phyloP scores from a whole-genome alignment of 2,888 invertebrate genomes.

The Cremastinae sp. region DNA sequence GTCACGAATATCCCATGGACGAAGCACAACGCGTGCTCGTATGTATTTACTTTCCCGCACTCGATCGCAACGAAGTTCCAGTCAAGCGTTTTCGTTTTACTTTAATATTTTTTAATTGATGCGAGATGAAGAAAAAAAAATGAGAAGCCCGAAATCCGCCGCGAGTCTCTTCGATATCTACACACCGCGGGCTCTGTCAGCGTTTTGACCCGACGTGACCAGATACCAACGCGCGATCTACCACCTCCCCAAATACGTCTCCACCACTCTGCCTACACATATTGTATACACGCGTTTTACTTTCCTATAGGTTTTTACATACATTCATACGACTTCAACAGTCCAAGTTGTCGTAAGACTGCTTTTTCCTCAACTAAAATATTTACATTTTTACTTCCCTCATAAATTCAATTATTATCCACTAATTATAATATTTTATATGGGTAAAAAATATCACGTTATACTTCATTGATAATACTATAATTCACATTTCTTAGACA shows the following conservation, averaged over 20 bases:
- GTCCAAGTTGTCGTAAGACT: no score
- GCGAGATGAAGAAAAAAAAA: constrained; percentile 11
- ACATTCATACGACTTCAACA: no score
- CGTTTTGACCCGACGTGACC: constrained; percentile 57
- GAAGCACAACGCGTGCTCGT: constrained; percentile 30
- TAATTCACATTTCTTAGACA: no score
- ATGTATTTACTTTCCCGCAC: constrained; percentile 26
- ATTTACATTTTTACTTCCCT: no score
- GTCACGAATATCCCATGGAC: constrained; percentile 60
- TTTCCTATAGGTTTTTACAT: neutral
- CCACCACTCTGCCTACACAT: constrained; percentile 15
- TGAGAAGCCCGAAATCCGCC: constrained; percentile 31
- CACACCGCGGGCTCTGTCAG: constrained; percentile 41
- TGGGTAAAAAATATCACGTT: no score
- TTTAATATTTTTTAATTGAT: neutral
- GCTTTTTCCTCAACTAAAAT: no score
- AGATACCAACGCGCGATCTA: constrained; percentile 41
- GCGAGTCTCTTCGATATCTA: constrained; percentile 32
- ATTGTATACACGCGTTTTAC: constrained; percentile 7
- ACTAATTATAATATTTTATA: no score
- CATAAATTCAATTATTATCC: no score
- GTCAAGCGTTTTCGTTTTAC: neutral
- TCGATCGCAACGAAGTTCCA: neutral
- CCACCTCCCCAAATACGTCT: constrained; percentile 15
- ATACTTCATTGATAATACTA: no score